Evolutionary conservation across 2,797 vertebrate genomes (phyloP).

Genomic region (Microhierax caerulescens): DNA sequence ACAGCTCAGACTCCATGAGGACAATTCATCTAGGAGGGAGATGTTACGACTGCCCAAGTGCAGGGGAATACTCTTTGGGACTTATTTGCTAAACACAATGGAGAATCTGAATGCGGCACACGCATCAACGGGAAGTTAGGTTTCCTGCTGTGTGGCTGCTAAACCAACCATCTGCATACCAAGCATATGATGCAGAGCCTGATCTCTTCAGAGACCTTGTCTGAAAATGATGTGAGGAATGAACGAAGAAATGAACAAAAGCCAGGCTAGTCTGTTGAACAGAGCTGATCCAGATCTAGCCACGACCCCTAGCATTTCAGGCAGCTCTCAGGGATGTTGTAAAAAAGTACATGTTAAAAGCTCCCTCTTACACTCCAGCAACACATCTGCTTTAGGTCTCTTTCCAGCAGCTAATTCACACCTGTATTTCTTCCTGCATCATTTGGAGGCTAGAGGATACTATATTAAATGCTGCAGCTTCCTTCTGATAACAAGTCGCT

Average conservation of each 20-base stretch:
- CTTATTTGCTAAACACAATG: neutral
- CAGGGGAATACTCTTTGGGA: neutral
- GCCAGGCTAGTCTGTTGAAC: neutral
- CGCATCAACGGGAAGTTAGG: neutral
- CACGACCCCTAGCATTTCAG: neutral
- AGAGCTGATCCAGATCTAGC: neutral
- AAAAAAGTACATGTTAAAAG: neutral
- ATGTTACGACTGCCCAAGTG: neutral
- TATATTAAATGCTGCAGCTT: neutral
- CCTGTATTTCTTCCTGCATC: neutral
- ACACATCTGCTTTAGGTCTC: neutral
- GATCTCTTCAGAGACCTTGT: neutral
- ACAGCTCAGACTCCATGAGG: neutral
- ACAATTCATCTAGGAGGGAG: neutral
- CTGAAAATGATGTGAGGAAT: neutral
- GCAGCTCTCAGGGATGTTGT: neutral
- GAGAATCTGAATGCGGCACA: neutral
- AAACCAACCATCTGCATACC: neutral
- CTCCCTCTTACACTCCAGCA: neutral
- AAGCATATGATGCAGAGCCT: neutral
- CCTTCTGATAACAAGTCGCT: neutral
- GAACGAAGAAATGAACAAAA: neutral
- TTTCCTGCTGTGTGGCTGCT: neutral
- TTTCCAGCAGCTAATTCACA: neutral
- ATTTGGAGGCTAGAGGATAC: neutral